Base-by-base conservation (phyloP, 2,888 invertebrate genomes). In the Gnatocerus cornutus region DNA sequence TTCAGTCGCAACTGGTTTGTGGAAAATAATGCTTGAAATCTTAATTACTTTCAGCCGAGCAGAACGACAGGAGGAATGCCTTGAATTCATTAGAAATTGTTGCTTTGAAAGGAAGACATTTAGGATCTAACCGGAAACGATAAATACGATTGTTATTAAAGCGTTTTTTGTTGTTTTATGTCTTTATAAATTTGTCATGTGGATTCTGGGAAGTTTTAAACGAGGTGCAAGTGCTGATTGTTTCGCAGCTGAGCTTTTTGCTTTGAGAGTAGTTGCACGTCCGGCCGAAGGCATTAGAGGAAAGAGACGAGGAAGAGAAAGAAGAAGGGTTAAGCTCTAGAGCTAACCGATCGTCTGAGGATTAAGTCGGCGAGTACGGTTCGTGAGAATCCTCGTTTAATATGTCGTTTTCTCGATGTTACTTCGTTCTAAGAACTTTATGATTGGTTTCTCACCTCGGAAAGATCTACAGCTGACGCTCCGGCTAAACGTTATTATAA, bases 361-460 rank as follows among this genome's bases (percentile, higher is more conserved):
- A 69, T 69, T 69, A 69, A 69, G 64, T 69, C 58, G 43, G 53
- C 48, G 53, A 66, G 52, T 55, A 45, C 59, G 52, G 50, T 58
- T 69, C 37, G 55, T 43, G 52, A 63, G 71, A 58, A 73, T 72
- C 70, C 52, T 69, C 69, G 65, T 73, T 74, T 74, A 74, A 74
- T 74, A 74, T 74, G 74, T 74, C 74, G 71, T 71, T 73, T 69
- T 70, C 53, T 68, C 43, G 68, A 71, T 68, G 71, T 68, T 69
- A 70, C 66, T 71, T 43, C 67, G 68, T 66, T 70, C 67, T 73
- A 73, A 73, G 73, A 73, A 74, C 72, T 74, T 74, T 74, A 74
- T 74, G 73, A 74, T 74, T 74, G 72, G 73, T 74, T 74, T 69
- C 69, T 72, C 68, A 73, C 71, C 74, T 71, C 56, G 62, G 66